Evolutionary conservation across 2,113 vertebrate species (phyloP).

Genomic region (Larimichthys crocea): DNA sequence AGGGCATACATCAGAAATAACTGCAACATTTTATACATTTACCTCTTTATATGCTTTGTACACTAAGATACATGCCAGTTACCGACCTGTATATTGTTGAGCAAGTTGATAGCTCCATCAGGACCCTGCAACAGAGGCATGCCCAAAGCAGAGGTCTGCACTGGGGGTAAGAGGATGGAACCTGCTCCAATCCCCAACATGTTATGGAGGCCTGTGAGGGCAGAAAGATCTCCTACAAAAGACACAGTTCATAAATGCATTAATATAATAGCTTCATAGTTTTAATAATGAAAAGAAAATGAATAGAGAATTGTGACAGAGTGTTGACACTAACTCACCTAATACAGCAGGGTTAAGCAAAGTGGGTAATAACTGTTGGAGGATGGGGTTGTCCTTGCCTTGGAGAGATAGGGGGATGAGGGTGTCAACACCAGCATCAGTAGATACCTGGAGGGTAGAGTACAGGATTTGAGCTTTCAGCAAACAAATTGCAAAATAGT

Average conservation of each 20-base stretch:
- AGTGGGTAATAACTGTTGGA: slow-evolving; percentile 85
- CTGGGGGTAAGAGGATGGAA: slow-evolving; percentile 83
- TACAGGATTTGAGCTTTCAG: background rate
- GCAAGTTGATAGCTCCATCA: slow-evolving; percentile 81
- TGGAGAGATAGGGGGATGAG: slow-evolving; percentile 79
- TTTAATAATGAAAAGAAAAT: background rate
- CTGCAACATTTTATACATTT: background rate
- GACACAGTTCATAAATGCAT: slow-evolving; percentile 24
- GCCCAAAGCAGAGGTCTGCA: slow-evolving; percentile 87
- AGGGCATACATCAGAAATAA: background rate
- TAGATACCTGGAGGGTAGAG: slow-evolving; percentile 64
- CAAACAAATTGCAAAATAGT: background rate
- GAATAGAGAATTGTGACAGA: background rate
- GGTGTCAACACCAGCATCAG: slow-evolving; percentile 78
- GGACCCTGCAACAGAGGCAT: slow-evolving; percentile 87
- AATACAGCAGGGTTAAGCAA: slow-evolving; percentile 87
- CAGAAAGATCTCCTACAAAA: slow-evolving; percentile 87
- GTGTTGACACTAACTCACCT: slow-evolving; percentile 72
- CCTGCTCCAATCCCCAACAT: slow-evolving; percentile 82
- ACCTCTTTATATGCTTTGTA: background rate
- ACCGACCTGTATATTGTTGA: slow-evolving; percentile 80
- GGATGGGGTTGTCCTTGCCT: slow-evolving; percentile 82
- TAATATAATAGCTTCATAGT: background rate
- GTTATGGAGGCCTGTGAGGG: slow-evolving; percentile 82
- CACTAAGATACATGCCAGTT: background rate